Conservation (phyloP, 2,113 vertebrate species). For the Anhinga anhinga region DNA sequence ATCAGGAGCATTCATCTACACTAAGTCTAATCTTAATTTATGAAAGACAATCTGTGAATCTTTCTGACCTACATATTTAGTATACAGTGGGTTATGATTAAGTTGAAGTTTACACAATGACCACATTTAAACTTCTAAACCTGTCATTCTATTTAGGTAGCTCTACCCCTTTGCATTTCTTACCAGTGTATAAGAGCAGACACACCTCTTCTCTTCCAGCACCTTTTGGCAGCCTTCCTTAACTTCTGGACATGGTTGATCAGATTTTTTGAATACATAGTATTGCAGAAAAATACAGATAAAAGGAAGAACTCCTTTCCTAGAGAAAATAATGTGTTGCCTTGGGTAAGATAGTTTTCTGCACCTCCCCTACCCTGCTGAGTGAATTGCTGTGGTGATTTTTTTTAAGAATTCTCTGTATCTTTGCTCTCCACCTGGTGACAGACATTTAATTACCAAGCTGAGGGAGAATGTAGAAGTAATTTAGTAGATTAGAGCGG, state of each 20-base stretch:
- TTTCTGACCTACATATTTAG: neutral
- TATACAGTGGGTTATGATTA: neutral
- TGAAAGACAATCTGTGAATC: neutral
- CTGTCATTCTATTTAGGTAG: neutral
- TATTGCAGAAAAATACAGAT: neutral
- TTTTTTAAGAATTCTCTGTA: no score
- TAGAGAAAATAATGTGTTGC: neutral
- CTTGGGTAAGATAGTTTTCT: neutral
- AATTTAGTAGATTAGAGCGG: neutral
- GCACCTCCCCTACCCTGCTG: neutral
- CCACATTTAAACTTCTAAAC: neutral
- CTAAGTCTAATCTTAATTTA: neutral
- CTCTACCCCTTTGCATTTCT: neutral
- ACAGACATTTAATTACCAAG: neutral
- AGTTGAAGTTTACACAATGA: neutral
- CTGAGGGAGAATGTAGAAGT: neutral
- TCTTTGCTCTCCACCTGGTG: neutral
- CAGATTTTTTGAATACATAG: neutral
- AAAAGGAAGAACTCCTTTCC: neutral
- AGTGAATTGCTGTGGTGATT: neutral
- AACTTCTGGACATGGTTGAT: neutral
- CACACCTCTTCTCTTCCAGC: neutral
- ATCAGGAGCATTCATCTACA: neutral
- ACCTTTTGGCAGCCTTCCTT: neutral
- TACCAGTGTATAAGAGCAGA: neutral